Evolutionary conservation across 2,113 vertebrate species (phyloP).

Genomic region (Rhea americana): DNA sequence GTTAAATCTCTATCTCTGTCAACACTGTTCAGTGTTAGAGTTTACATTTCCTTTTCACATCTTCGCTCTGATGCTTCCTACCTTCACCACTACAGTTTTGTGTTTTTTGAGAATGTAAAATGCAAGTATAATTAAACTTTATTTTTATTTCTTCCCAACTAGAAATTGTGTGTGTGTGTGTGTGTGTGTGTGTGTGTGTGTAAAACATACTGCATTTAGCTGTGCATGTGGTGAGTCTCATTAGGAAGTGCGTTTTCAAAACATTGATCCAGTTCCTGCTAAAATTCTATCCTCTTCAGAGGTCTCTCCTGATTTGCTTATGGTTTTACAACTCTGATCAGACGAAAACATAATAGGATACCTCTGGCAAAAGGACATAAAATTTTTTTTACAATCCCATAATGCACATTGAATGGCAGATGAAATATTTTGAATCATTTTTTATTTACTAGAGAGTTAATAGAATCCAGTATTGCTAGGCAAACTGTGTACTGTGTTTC

Average conservation of each 20-base stretch:
- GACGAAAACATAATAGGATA: background rate
- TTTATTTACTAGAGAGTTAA: background rate
- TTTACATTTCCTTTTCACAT: slow-evolving; percentile 23
- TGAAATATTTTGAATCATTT: background rate
- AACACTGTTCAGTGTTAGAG: slow-evolving; percentile 7
- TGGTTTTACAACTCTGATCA: background rate
- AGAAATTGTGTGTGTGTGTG: background rate
- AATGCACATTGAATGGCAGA: background rate
- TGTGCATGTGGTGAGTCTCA: background rate
- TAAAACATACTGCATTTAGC: background rate
- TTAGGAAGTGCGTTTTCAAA: background rate
- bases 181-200: background rate
- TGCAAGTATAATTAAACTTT: slow-evolving; percentile 7
- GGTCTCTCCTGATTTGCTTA: background rate
- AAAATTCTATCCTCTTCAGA: background rate
- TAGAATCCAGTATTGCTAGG: background rate
- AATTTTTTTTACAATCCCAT: background rate
- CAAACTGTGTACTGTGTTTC: background rate
- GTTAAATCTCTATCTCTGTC: background rate
- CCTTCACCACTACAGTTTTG: background rate
- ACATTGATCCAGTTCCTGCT: background rate
- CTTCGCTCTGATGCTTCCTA: slow-evolving; percentile 56
- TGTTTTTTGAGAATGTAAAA: background rate
- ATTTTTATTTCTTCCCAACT: background rate
- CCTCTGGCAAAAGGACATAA: background rate